Evolutionary conservation across 2,888 invertebrate genomes (phyloP).

Genomic region (Melanchra persicariae): DNA sequence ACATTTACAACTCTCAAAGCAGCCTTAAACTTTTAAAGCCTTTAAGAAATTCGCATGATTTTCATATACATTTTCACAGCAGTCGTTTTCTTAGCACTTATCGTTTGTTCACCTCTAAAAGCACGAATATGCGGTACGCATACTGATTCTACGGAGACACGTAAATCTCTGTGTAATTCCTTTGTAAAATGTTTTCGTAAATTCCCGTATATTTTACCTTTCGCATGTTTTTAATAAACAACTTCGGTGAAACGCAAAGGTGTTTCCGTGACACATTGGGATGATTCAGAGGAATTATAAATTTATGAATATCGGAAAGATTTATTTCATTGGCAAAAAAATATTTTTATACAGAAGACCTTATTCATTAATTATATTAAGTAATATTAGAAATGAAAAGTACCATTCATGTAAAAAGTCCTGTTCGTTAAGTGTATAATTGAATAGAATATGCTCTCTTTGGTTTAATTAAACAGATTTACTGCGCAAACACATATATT

Average conservation of each 20-base stretch:
- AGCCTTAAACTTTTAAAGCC: slow-evolving; percentile 69
- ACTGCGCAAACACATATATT: too few species aligned
- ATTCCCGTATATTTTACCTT: slow-evolving; percentile 53
- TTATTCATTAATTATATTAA: too few species aligned
- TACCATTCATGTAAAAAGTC: too few species aligned
- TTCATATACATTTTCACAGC: slow-evolving; percentile 73
- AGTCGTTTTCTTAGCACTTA: slow-evolving; percentile 72
- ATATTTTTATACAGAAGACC: too few species aligned
- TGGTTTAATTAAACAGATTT: too few species aligned
- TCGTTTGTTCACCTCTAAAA: slow-evolving; percentile 71
- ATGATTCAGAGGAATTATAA: neutral
- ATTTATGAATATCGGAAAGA: neutral
- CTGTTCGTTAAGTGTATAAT: too few species aligned
- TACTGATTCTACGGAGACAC: slow-evolving; percentile 72
- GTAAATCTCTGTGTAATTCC: slow-evolving; percentile 72
- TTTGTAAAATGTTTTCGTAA: slow-evolving; percentile 66
- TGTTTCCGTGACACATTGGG: slow-evolving; percentile 5
- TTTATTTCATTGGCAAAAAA: neutral
- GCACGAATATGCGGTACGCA: slow-evolving; percentile 69
- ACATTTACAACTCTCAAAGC: slow-evolving; percentile 63
- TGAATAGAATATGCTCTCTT: too few species aligned
- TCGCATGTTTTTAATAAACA: slow-evolving; percentile 65
- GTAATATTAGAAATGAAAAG: too few species aligned
- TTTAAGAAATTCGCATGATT: slow-evolving; percentile 72
- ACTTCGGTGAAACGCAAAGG: slow-evolving; percentile 22